phyloP scores from a whole-genome alignment of 2,113 vertebrate species.

The Oryctolagus cuniculus region mOryCun1.1 NC_091433.1:191781501-191782000 shows the following conservation, averaged over 20 bases:
- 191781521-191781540: background rate
- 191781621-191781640: too few species aligned
- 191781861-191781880: background rate
- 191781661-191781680: too few species aligned
- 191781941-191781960: background rate
- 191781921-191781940: background rate
- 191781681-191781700: background rate
- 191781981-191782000: background rate
- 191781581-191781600: too few species aligned
- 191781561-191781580: too few species aligned
- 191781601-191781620: too few species aligned
- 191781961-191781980: background rate
- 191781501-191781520: background rate
- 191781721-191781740: background rate
- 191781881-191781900: background rate
- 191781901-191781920: background rate
- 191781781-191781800: background rate
- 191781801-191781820: rapidly evolving
- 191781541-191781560: background rate
- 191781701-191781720: background rate
- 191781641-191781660: too few species aligned
- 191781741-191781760: background rate
- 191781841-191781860: background rate
- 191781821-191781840: background rate
- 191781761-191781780: background rate